These are phyloP conservation scores for Dryococelus australis DNA, from an alignment of 2,888 invertebrate genomes.

Conservation along the genomic window DNA sequence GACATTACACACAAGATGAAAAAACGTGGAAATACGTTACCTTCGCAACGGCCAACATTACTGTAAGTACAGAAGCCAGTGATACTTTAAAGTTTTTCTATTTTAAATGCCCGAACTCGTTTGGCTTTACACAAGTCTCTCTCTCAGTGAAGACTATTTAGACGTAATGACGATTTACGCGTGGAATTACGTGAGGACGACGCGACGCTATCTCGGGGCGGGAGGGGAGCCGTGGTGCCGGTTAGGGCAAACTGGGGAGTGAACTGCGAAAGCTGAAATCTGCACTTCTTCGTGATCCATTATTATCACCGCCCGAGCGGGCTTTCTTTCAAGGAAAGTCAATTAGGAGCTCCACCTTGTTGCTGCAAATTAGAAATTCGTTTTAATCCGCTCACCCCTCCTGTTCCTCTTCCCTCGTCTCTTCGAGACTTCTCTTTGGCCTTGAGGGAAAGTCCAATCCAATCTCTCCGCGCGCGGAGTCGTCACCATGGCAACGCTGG, in stretches of 20 bases:
- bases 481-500: background rate
- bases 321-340: background rate
- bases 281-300: background rate
- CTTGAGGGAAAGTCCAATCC: background rate
- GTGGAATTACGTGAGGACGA: no score
- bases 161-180: no score
- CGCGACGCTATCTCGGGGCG: no score
- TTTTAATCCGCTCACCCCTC: background rate
- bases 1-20: no score
- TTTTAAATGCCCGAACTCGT: no score
- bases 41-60: no score
- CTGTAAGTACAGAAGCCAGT: no score
- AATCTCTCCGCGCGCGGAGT: background rate
- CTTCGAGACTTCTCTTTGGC: background rate
- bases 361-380: slow-evolving; percentile 16
- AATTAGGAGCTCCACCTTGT: slow-evolving; percentile 16
- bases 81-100: no score
- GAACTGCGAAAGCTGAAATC: background rate
- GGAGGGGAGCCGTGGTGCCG: background rate
- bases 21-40: no score
- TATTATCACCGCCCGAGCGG: background rate
- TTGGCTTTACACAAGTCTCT: no score
- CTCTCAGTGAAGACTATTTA: no score
- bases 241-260: background rate
- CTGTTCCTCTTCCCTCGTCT: background rate